These are phyloP conservation scores for Siniperca undulata DNA, from an alignment of 2,797 vertebrate species.

Conservation along the genomic window DNA sequence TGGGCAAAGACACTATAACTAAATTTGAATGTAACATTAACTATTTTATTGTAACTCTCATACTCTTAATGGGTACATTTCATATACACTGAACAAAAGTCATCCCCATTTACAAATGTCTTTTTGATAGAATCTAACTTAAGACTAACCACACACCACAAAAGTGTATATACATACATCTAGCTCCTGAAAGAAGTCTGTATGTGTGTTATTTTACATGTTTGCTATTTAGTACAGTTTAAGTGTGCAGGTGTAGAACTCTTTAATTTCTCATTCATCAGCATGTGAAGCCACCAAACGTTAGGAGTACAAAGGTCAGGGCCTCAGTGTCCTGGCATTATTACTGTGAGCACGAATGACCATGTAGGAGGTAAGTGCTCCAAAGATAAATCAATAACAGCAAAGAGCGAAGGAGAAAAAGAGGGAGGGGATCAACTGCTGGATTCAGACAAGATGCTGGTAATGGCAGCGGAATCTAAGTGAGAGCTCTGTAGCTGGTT, in stretches of 20 bases:
- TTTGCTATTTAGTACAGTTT: background rate
- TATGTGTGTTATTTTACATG: background rate
- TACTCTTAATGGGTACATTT: too few species aligned
- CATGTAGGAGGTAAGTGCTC: constrained; percentile 26
- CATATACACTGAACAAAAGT: too few species aligned
- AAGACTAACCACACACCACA: too few species aligned
- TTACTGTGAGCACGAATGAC: constrained; percentile 12
- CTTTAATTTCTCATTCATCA: background rate
- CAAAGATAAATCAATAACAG: constrained; percentile 45
- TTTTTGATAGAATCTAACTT: too few species aligned
- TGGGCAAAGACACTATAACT: too few species aligned
- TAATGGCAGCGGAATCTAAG: constrained; percentile 6
- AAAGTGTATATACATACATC: too few species aligned
- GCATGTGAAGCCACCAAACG: background rate
- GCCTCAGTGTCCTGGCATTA: constrained; percentile 16
- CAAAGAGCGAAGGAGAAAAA: constrained; percentile 17
- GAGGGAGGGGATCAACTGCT: constrained; percentile 6
- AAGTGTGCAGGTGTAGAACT: background rate
- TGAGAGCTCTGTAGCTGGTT: constrained; percentile 37
- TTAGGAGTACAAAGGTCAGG: constrained; percentile 28
- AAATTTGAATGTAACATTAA: too few species aligned
- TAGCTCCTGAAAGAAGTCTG: background rate
- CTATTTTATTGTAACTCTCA: too few species aligned
- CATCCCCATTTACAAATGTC: too few species aligned
- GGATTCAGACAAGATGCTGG: background rate